phyloP scores from a whole-genome alignment of 2,113 vertebrate species.

The Microcebus griseorufus region DNA sequence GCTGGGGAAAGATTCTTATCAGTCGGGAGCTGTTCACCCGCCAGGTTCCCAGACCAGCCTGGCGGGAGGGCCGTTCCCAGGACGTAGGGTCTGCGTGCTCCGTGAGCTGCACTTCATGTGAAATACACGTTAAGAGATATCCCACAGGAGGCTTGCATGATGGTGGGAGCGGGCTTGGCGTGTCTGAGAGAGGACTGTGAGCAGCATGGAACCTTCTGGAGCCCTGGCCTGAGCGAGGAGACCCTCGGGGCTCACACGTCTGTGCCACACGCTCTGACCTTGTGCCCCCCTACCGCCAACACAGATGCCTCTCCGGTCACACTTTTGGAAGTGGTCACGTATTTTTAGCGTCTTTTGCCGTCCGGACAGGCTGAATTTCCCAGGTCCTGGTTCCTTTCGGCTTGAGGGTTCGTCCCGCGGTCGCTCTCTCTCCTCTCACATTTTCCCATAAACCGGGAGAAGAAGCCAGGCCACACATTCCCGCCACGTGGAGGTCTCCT shows the following conservation, averaged over 20 bases:
- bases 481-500: background rate
- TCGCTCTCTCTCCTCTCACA: background rate
- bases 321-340: background rate
- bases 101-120: background rate
- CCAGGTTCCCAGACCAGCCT: background rate
- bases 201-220: background rate
- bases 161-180: background rate
- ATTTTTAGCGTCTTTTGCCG: background rate
- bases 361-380: background rate
- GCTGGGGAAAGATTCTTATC: accelerated
- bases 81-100: background rate
- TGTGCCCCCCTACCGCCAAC: accelerated
- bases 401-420: background rate
- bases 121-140: background rate
- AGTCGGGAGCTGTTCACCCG: background rate
- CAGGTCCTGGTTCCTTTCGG: background rate
- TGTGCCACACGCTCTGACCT: accelerated
- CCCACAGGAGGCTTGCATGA: accelerated
- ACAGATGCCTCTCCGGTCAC: background rate
- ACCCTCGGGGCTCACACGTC: accelerated
- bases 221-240: background rate
- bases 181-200: background rate
- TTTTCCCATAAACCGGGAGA: background rate
- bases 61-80: background rate
- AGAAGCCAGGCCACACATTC: background rate